Percentiles rank a stretch among this genome's conserved stretches.
These are phyloP conservation scores for Elephantulus edwardii DNA, from an alignment of 2,113 vertebrate species.

Conservation along the genomic window DNA sequence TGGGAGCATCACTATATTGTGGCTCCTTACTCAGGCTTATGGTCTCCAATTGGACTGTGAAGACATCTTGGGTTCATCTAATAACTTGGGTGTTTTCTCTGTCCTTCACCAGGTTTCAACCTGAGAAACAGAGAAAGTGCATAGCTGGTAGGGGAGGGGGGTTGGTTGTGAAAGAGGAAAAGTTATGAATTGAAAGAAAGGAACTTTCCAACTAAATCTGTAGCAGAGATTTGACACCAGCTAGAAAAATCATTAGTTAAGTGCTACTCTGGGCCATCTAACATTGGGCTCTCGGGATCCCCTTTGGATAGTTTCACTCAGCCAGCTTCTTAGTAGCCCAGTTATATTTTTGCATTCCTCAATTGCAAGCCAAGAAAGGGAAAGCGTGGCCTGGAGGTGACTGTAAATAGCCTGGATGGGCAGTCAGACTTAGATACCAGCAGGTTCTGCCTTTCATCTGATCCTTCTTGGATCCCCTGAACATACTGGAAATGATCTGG, in stretches of 20 bases:
- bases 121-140: neutral
- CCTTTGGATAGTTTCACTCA: neutral
- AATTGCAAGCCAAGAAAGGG: neutral
- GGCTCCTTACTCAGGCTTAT: neutral
- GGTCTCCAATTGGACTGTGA: neutral
- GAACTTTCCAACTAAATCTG: neutral
- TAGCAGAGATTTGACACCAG: neutral
- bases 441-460: neutral
- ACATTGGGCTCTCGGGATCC: neutral
- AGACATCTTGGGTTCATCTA: neutral
- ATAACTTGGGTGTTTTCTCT: neutral
- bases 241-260: neutral
- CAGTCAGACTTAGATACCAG: neutral
- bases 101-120: neutral
- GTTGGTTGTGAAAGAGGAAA: neutral
- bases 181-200: neutral
- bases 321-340: neutral
- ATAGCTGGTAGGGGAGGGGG: neutral
- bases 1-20: neutral
- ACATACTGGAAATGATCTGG: neutral
- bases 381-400: neutral
- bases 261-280: neutral
- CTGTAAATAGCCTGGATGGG: neutral
- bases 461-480: neutral
- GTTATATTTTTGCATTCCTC: neutral